Evolutionary conservation across 2,797 vertebrate species (phyloP).

Genomic region (Chelidonichthys spinosus): DNA sequence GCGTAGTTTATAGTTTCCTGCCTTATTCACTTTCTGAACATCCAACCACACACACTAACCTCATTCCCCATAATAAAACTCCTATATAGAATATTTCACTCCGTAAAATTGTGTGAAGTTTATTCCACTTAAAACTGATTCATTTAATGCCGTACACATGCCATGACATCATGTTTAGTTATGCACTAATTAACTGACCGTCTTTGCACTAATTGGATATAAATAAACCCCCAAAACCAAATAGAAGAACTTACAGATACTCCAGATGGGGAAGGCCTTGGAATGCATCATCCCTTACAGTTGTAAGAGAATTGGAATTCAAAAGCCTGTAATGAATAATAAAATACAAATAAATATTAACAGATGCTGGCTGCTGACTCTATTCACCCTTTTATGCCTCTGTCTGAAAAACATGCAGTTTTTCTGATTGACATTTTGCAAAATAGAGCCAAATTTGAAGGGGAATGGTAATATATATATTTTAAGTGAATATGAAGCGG

Average conservation of each 20-base stretch:
- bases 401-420: conserved; percentile 1
- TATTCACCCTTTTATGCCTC: neutral
- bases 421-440: neutral
- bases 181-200: neutral
- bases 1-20: neutral
- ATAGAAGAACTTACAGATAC: conserved; percentile 91
- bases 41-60: conserved; percentile 22
- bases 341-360: conserved; percentile 11
- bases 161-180: neutral
- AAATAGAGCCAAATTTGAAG: conserved; percentile 4
- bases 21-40: neutral
- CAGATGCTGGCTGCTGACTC: neutral
- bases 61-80: neutral
- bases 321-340: conserved; percentile 86
- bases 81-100: neutral
- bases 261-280: conserved; percentile 96
- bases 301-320: conserved; percentile 96
- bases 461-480: neutral
- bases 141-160: neutral
- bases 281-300: conserved; percentile 95
- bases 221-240: neutral
- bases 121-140: neutral
- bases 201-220: neutral
- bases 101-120: neutral
- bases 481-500: neutral